Evolutionary conservation across 2,113 vertebrate genomes (phyloP).

Genomic region (Mugil cephalus): DNA sequence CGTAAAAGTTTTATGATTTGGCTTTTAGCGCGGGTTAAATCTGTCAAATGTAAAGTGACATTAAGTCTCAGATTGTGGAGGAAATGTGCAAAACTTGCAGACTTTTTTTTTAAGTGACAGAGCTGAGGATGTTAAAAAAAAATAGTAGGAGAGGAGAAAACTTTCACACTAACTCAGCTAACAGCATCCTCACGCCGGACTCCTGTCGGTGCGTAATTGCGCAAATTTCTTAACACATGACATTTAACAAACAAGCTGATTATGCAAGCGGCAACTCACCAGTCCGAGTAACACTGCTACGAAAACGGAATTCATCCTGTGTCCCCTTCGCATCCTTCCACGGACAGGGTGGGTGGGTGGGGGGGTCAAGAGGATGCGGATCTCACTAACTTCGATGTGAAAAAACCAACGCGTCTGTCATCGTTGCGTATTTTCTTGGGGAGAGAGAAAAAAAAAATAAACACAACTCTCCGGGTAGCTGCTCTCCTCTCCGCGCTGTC

Average conservation of each 20-base stretch:
- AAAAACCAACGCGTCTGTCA: conserved; percentile 41
- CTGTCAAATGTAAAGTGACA: no score
- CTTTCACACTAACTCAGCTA: not conserved
- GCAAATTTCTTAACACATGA: conserved; percentile 20
- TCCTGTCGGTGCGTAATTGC: conserved; percentile 7
- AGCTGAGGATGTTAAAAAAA: no score
- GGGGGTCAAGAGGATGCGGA: conserved; percentile 45
- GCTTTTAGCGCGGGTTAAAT: no score
- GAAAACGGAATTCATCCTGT: conserved; percentile 70
- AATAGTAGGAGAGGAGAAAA: no score
- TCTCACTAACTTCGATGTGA: conserved; percentile 50
- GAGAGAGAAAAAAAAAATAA: not conserved
- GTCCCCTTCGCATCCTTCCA: conserved; percentile 43
- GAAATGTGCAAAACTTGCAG: no score
- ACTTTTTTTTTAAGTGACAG: no score
- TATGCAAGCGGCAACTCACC: conserved; percentile 71
- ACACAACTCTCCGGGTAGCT: conserved; percentile 1
- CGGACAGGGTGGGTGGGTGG: not conserved
- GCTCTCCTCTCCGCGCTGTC: not conserved
- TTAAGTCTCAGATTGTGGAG: no score
- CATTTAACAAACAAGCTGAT: not conserved
- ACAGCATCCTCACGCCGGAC: no score
- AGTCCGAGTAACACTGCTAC: conserved; percentile 69
- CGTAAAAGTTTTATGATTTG: no score
- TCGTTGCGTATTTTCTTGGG: conserved; percentile 35